Evolutionary conservation across 2,113 vertebrate genomes (phyloP).

Genomic region (Carlito syrichta): DNA sequence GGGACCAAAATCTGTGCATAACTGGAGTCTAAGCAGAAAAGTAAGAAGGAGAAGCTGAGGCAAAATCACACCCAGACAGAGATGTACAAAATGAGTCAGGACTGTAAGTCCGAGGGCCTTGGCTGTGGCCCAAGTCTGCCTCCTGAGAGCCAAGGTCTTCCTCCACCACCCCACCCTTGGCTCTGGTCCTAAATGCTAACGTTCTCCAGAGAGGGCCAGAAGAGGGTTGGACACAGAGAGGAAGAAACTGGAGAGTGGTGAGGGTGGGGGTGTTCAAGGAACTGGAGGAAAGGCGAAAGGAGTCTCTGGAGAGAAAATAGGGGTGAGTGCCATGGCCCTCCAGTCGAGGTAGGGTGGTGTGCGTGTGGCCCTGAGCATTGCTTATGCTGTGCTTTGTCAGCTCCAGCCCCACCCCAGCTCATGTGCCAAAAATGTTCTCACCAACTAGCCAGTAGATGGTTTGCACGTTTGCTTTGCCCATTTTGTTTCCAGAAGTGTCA

Average conservation of each 20-base stretch:
- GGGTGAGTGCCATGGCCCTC: neutral
- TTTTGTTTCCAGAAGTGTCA: neutral
- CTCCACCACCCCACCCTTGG: too few species aligned
- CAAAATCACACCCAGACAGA: neutral
- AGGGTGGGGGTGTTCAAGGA: neutral
- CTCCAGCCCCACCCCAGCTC: neutral
- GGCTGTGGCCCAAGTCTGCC: neutral
- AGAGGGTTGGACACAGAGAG: neutral
- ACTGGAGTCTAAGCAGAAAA: neutral
- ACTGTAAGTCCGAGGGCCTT: neutral
- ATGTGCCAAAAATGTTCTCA: neutral
- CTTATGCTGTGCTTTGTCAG: neutral
- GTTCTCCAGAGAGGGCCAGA: neutral
- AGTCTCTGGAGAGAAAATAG: neutral
- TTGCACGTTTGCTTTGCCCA: neutral
- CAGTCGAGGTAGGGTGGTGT: neutral
- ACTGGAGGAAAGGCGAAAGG: neutral
- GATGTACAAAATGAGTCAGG: neutral
- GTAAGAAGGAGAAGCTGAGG: neutral
- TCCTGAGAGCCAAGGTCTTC: neutral
- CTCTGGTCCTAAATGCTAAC: neutral
- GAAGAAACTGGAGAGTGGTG: neutral
- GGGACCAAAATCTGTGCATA: neutral
- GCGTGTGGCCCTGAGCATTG: fast-evolving
- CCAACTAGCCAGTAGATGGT: neutral